A percentile compares a stretch with the other conserved stretches of the same genome.
These are phyloP conservation scores for Pseudomyrmex flavicornis DNA, from an alignment of 1,140 invertebrate genomes.

Conservation along the genomic window DNA sequence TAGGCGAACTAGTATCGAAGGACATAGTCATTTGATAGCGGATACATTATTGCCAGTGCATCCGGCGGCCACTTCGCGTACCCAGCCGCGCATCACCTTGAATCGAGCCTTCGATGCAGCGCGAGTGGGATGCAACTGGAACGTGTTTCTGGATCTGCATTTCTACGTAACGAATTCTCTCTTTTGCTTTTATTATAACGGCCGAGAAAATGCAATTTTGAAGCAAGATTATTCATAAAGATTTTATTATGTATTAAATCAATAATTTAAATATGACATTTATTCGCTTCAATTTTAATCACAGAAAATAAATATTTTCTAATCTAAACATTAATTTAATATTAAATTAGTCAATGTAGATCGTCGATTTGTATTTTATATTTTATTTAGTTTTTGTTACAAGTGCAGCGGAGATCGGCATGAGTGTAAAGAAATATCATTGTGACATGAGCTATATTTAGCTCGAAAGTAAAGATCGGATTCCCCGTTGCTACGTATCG, in stretches of 20 bases:
- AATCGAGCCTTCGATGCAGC: constrained; percentile 46
- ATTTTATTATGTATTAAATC: no score
- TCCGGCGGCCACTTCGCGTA: constrained; percentile 63
- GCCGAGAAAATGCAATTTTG: no score
- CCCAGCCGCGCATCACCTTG: constrained; percentile 59
- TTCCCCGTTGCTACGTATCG: constrained; percentile 22
- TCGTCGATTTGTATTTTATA: neutral
- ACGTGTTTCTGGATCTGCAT: constrained; percentile 24
- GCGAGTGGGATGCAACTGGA: constrained; percentile 49
- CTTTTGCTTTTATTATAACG: constrained; percentile 19
- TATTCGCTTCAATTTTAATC: no score
- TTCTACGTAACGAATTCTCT: constrained; percentile 13
- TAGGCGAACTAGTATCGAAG: constrained; percentile 68
- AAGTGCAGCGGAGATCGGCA: no score
- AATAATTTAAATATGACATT: no score
- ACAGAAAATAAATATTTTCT: no score
- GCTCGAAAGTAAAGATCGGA: constrained; percentile 43
- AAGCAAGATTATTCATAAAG: no score
- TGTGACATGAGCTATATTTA: neutral
- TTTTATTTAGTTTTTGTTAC: neutral
- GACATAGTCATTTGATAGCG: constrained; percentile 59
- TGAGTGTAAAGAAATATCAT: constrained; percentile 14
- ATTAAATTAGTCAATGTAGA: no score
- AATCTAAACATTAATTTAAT: no score
- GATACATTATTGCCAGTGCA: constrained; percentile 67